phyloP scores from a whole-genome alignment of 2,888 invertebrate genomes.

The Mellilla xanthometata region DNA sequence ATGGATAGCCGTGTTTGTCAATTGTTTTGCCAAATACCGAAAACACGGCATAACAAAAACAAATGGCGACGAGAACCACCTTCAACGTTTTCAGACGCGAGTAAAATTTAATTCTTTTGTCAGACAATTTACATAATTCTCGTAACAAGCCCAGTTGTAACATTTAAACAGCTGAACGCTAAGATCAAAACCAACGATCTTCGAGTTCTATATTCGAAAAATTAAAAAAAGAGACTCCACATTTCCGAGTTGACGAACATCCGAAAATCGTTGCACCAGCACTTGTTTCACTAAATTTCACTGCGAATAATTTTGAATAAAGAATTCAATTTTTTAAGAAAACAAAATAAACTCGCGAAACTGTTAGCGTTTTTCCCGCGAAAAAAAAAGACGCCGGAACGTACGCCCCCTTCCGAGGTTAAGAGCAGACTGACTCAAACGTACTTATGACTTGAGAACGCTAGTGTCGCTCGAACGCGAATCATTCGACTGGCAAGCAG shows the following conservation, averaged over 20 bases:
- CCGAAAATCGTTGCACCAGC: constrained; percentile 21
- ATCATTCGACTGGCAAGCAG: constrained; percentile 24
- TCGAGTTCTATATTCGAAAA: constrained; percentile 39
- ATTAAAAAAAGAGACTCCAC: constrained; percentile 13
- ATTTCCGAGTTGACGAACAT: constrained; percentile 22
- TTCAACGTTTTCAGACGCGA: constrained; percentile 42
- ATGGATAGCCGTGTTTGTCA: too few relatives aligned
- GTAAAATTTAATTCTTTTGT: constrained; percentile 52
- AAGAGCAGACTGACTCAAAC: constrained; percentile 46
- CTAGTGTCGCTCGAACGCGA: constrained; percentile 28
- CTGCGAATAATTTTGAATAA: constrained; percentile 23
- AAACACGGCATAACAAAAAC: too few relatives aligned
- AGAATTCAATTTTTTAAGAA: constrained; percentile 19
- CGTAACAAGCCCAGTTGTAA: constrained; percentile 12
- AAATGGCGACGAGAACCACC: too few relatives aligned
- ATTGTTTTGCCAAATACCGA: too few relatives aligned
- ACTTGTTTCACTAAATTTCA: constrained; percentile 25
- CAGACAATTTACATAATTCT: constrained; percentile 43
- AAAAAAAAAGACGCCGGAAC: constrained; percentile 40
- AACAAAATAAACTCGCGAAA: constrained; percentile 33
- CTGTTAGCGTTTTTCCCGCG: constrained; percentile 55
- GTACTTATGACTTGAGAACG: constrained; percentile 12
- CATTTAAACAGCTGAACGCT: constrained; percentile 33
- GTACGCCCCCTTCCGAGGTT: constrained; percentile 44
- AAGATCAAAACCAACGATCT: constrained; percentile 46